Base-by-base conservation (phyloP, 2,797 vertebrate species). In the Hipposideros larvatus region DNA sequence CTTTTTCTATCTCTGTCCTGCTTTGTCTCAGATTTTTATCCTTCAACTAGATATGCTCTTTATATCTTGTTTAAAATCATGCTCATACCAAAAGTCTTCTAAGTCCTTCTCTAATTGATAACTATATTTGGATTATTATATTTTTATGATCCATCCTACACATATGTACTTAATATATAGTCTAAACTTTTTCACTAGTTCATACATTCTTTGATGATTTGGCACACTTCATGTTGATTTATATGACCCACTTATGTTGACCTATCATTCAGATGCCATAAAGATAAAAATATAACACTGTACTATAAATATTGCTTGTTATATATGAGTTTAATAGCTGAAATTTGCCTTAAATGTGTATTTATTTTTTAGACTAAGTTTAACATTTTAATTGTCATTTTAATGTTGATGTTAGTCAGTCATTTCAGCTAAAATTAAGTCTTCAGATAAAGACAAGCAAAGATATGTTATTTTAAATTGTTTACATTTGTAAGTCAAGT, bases 371-470 rank as follows among this genome's bases (percentile, higher is more conserved):
- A 66, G 16, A 26, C 11, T 37, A 55, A 80, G 66, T 34, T 65
- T 66, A 26, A 51, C 4, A 24, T 5, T 53, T 73, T 74, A 37
- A 68, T 66, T 37, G 55, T 70, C 10, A 34, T 15, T 41, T 68
- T 57, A 91, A 55, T 92, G 65, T 37, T 88, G 18, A 57, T 48
- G 15, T 46, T 63, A 92, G 22, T 19, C 41, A 77, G 26, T 92
- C 3, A 74, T 70, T 87, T 87, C 43, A 87, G 24, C 22, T 92
- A 24, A 87, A 96, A 87, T 63, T 75, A 85, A 75, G 41, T 73
- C 15, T 83, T 78, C 31, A 63, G 31, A 53, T 80, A 66, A 61
- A 68, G 18, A 31, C 75, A 59, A 75, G 21, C 18, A 86, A 88
- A 65, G 41, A 46, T 21, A 53, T 11, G 1, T 55, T 66, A 77